Percentiles rank a stretch among this genome's conserved stretches.
Evolutionary conservation across 2,797 vertebrate species (phyloP).

Genomic region (Alectoris magna): DNA sequence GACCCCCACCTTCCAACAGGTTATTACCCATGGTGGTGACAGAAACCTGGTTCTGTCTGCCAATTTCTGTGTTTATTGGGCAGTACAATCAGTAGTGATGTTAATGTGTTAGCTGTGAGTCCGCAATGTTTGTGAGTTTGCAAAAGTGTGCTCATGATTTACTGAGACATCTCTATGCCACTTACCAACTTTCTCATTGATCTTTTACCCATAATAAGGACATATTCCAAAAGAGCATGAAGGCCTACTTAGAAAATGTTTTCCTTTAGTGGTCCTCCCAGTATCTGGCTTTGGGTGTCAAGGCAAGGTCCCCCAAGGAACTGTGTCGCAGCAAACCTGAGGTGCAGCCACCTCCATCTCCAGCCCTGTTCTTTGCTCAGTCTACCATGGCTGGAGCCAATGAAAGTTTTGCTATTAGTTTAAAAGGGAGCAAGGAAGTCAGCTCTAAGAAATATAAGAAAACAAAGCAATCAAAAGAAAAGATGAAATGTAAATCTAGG

Average conservation of each 20-base stretch:
- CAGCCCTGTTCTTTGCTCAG: not conserved
- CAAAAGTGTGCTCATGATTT: fast-evolving
- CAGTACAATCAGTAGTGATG: not conserved
- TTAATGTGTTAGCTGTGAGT: not conserved
- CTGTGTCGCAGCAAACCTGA: not conserved
- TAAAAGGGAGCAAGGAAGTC: not conserved
- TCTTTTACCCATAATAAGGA: not conserved
- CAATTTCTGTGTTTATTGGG: not conserved
- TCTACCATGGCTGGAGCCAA: fast-evolving
- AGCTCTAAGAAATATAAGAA: not conserved
- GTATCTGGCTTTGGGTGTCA: not conserved
- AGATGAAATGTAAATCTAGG: not conserved
- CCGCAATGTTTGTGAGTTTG: not conserved
- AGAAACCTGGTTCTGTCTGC: not conserved
- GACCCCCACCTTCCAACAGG: fast-evolving
- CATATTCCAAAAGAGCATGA: not conserved
- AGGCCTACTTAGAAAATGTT: not conserved
- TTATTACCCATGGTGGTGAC: not conserved
- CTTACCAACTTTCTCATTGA: not conserved
- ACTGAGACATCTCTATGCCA: not conserved
- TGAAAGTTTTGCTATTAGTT: not conserved
- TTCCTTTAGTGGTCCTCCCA: not conserved
- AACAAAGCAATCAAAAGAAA: not conserved
- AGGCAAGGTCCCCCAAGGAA: not conserved
- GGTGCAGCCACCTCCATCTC: not conserved